A percentile compares a stretch with the other conserved stretches of the same genome.
Conservation (phyloP, 2,888 invertebrate species). For the Heterodera filipjevi region DNA sequence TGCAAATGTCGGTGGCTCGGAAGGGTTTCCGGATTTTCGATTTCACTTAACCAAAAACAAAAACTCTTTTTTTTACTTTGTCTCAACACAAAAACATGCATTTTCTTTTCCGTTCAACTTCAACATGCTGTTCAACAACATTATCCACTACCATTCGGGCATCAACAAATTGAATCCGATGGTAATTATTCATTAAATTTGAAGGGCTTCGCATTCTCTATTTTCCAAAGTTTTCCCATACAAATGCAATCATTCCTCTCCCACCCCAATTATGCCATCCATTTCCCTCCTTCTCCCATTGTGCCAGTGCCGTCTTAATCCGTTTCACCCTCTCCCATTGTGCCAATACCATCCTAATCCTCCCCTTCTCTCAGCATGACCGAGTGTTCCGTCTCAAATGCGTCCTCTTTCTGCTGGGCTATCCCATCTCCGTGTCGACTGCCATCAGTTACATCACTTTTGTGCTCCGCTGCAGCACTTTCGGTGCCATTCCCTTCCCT, state of each 20-base stretch:
- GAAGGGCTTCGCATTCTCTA: not conserved
- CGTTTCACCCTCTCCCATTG: too few species aligned
- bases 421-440: constrained; percentile 55
- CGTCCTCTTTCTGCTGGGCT: constrained; percentile 47
- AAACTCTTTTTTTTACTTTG: not conserved
- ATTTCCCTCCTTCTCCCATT: too few species aligned
- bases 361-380: constrained; percentile 43
- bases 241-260: too few species aligned
- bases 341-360: not conserved
- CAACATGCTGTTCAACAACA: constrained; percentile 60
- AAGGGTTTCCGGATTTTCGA: too few species aligned
- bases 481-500: constrained; percentile 41
- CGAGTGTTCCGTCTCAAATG: constrained; percentile 55
- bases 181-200: constrained; percentile 35
- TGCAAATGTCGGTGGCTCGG: too few species aligned
- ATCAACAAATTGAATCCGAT: constrained; percentile 42
- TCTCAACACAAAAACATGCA: not conserved
- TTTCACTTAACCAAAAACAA: too few species aligned
- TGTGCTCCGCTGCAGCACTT: constrained; percentile 46
- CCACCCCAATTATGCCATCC: too few species aligned
- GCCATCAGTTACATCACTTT: constrained; percentile 57
- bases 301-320: not conserved
- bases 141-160: constrained; percentile 56
- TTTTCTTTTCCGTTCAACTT: constrained; percentile 49
- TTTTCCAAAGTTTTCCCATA: not conserved